phyloP scores from a whole-genome alignment of 2,113 vertebrate genomes.

The Sporophila hypoxantha region DNA sequence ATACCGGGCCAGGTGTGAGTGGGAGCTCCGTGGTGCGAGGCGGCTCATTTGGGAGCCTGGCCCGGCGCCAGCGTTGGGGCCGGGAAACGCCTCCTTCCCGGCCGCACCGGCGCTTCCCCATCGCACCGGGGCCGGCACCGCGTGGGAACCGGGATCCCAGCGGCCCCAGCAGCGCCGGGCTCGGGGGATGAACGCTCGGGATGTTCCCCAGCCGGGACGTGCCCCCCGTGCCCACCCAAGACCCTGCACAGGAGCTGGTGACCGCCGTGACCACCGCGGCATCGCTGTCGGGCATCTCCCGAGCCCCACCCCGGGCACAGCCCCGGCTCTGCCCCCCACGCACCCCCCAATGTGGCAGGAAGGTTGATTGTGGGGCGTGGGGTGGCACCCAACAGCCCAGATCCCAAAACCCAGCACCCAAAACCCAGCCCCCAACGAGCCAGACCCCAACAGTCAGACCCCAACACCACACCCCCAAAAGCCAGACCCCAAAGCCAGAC shows the following conservation, averaged over 20 bases:
- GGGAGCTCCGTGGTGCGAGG: conserved; percentile 48
- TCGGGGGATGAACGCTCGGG: not conserved
- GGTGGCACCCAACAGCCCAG: not conserved
- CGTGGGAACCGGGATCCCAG: not conserved
- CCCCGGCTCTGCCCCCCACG: not conserved
- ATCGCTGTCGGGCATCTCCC: not conserved
- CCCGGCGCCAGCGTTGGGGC: conserved; percentile 42
- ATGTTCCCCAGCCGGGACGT: not conserved
- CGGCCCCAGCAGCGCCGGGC: fast-evolving
- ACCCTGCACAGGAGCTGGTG: not conserved
- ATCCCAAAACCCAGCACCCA: no score
- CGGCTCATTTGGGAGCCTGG: conserved; percentile 27
- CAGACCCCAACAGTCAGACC: no score
- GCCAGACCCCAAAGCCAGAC: no score
- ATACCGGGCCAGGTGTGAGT: conserved; percentile 48
- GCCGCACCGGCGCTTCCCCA: not conserved
- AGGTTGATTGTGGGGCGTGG: not conserved
- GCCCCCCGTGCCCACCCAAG: not conserved
- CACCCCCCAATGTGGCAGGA: not conserved
- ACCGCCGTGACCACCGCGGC: fast-evolving
- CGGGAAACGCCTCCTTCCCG: conserved; percentile 32
- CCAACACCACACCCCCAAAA: no score
- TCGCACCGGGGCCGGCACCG: not conserved
- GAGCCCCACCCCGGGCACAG: not conserved
- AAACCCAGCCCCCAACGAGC: no score